A percentile compares a stretch with the other conserved stretches of the same genome.
Conservation (phyloP, 2,888 invertebrate genomes). For the Anoplius nigerrimus region DNA sequence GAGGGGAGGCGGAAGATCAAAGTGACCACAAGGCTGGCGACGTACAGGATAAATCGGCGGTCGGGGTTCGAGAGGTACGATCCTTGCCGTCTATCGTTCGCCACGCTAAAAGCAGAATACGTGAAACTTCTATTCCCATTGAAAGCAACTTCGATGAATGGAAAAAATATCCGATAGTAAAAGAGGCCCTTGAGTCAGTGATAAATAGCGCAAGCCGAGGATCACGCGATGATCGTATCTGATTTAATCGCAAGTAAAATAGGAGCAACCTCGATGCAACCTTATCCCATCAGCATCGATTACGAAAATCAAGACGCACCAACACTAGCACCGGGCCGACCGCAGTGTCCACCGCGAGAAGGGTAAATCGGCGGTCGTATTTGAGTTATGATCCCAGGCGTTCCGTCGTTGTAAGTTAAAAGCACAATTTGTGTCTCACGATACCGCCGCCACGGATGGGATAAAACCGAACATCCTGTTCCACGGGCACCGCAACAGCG, state of each 20-base stretch:
- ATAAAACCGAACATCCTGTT: conserved; percentile 59
- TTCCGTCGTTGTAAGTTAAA: conserved; percentile 49
- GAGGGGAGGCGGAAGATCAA: conserved; percentile 19
- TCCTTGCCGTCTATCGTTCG: not conserved
- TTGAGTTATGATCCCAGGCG: conserved; percentile 50
- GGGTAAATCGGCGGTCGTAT: conserved; percentile 33
- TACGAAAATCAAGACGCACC: too few species aligned
- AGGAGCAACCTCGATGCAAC: too few species aligned
- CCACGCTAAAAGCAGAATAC: not conserved
- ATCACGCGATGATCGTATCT: too few species aligned
- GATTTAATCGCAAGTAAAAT: too few species aligned
- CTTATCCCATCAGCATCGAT: too few species aligned
- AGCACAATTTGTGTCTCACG: conserved; percentile 52
- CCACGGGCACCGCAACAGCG: conserved; percentile 26
- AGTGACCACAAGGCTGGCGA: conserved; percentile 38
- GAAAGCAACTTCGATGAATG: too few species aligned
- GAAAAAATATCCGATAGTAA: too few species aligned
- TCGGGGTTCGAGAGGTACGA: not conserved
- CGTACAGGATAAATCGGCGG: conserved; percentile 1
- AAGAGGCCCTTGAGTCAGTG: too few species aligned
- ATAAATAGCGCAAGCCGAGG: too few species aligned
- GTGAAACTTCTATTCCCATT: too few species aligned
- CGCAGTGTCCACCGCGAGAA: conserved; percentile 24
- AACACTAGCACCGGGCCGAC: too few species aligned
- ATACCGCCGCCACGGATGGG: conserved; percentile 45